Percentiles rank a stretch among this genome's conserved stretches.
These are phyloP conservation scores for Stramonita haemastoma DNA, from an alignment of 2,888 invertebrate genomes.

Conservation along the genomic window DNA sequence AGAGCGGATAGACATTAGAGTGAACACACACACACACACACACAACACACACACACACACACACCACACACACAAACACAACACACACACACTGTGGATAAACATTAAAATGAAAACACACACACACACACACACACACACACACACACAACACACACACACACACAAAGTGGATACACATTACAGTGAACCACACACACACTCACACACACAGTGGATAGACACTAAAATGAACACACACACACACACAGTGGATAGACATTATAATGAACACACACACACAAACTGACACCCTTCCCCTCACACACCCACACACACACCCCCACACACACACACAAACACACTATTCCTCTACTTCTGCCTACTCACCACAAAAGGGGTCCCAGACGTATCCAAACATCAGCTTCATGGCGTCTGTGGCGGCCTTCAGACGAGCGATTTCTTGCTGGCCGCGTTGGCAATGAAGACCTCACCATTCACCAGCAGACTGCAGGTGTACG, in stretches of 20 bases:
- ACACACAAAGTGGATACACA: not conserved
- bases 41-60: not conserved
- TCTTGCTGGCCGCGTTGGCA: slow-evolving; percentile 21
- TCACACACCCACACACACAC: not conserved
- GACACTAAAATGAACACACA: not conserved
- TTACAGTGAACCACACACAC: not conserved
- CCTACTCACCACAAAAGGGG: slow-evolving; percentile 21
- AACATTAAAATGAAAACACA: not conserved
- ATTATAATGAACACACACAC: not conserved
- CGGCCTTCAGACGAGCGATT: slow-evolving; percentile 14
- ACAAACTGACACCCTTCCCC: not conserved
- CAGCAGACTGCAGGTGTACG: slow-evolving; percentile 16
- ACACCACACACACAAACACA: not conserved
- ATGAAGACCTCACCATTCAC: slow-evolving; percentile 22
- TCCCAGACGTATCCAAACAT: slow-evolving; percentile 20
- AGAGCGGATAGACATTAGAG: too few species aligned
- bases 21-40: not conserved
- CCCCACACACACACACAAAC: not conserved
- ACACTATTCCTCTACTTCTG: not conserved
- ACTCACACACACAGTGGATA: not conserved
- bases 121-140: not conserved
- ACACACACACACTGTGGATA: not conserved
- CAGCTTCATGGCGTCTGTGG: slow-evolving; percentile 14
- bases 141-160: not conserved
- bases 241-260: not conserved